A percentile compares a stretch with the other conserved stretches of the same genome.
Evolutionary conservation across 2,888 invertebrate species (phyloP).

Genomic region (Amblyteles armatorius): DNA sequence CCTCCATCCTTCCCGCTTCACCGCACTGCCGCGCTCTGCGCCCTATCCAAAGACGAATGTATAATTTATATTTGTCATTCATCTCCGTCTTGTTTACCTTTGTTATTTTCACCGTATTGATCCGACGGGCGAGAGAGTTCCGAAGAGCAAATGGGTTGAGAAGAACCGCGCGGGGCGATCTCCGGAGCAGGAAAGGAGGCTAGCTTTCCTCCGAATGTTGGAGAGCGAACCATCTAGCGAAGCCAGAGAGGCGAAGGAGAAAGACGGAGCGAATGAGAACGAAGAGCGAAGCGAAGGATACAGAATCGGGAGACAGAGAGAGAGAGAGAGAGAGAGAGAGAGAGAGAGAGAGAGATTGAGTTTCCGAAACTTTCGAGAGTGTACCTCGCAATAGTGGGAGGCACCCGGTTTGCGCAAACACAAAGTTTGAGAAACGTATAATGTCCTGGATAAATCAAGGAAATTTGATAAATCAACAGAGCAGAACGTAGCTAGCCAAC

Average conservation of each 20-base stretch:
- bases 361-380: constrained; percentile 80
- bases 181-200: constrained; percentile 38
- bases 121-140: constrained; percentile 74
- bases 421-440: constrained; percentile 80
- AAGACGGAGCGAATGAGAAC: constrained; percentile 66
- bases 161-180: constrained; percentile 50
- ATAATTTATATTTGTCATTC: constrained; percentile 82
- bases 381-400: constrained; percentile 75
- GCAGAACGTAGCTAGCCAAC: constrained; percentile 52
- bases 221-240: constrained; percentile 36
- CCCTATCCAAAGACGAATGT: constrained; percentile 76
- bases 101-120: constrained; percentile 81
- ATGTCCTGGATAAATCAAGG: constrained; percentile 81
- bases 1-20: constrained; percentile 47
- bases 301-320: constrained; percentile 44
- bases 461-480: constrained; percentile 81
- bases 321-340: constrained; percentile 47
- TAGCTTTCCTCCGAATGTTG: constrained; percentile 36
- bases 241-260: constrained; percentile 51
- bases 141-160: constrained; percentile 76
- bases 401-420: constrained; percentile 79
- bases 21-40: constrained; percentile 50
- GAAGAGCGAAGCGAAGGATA: constrained; percentile 59
- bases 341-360: constrained; percentile 68
- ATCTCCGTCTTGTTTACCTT: constrained; percentile 81